A percentile compares a stretch with the other conserved stretches of the same genome.
These are phyloP conservation scores for Falco naumanni DNA, from an alignment of 2,797 vertebrate species.

Conservation along the genomic window DNA sequence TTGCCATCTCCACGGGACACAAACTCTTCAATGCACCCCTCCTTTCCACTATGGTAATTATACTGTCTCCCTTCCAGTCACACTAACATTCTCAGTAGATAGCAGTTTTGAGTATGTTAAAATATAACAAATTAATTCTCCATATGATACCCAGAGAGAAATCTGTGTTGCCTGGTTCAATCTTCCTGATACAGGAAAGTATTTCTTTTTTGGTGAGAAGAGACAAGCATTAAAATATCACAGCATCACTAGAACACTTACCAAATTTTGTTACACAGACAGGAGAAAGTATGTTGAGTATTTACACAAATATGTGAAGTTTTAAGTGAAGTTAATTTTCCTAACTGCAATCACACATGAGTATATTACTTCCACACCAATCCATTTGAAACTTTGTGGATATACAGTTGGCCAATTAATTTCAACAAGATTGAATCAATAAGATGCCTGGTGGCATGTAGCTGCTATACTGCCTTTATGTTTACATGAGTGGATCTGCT, in stretches of 20 bases:
- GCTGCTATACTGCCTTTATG: neutral
- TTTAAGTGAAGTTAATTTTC: neutral
- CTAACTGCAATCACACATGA: neutral
- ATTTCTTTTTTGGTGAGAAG: neutral
- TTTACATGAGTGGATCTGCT: neutral
- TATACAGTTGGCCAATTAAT: neutral
- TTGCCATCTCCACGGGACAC: neutral
- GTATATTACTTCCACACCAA: neutral
- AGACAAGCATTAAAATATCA: neutral
- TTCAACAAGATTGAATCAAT: neutral
- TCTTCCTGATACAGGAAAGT: neutral
- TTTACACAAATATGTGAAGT: neutral
- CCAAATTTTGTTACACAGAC: neutral
- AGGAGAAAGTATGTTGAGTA: neutral
- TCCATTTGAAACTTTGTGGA: neutral
- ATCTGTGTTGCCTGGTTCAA: neutral
- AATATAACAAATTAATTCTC: neutral
- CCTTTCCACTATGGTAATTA: neutral
- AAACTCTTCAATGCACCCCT: neutral
- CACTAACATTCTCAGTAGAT: neutral
- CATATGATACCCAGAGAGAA: neutral
- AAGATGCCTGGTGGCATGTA: neutral
- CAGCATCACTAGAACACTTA: neutral
- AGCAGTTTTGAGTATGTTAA: neutral
- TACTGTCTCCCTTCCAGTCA: neutral